Conservation (phyloP, 2,113 vertebrate species). For the Thinocorus orbignyianus region DNA sequence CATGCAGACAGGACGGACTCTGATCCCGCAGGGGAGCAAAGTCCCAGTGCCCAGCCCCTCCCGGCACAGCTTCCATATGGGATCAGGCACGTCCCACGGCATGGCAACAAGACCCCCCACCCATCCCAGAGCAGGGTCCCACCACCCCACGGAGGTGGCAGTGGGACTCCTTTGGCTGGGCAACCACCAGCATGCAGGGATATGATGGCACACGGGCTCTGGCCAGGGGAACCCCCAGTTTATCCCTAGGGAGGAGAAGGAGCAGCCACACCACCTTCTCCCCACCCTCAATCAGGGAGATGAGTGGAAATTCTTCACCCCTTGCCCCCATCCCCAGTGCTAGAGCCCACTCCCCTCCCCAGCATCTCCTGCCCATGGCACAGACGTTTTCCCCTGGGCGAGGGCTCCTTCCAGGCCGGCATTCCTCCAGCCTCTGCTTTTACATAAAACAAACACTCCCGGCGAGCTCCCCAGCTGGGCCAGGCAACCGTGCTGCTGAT, state of each 20-base stretch:
- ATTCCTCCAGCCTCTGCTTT: constrained; percentile 35
- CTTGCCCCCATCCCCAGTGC: neutral
- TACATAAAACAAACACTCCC: constrained; percentile 49
- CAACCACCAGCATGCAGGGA: too few species aligned
- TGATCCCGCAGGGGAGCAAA: neutral
- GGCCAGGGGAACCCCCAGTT: fast-evolving
- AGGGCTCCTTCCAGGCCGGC: neutral
- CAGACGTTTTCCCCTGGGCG: neutral
- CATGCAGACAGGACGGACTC: neutral
- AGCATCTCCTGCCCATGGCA: neutral
- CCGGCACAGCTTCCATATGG: fast-evolving
- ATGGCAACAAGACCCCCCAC: fast-evolving
- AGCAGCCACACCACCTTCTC: neutral
- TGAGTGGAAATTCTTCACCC: fast-evolving
- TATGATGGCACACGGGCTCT: fast-evolving
- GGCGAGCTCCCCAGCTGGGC: constrained; percentile 29
- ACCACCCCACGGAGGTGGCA: neutral
- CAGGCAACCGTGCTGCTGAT: constrained; percentile 53
- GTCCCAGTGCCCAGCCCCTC: neutral
- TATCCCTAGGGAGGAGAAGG: neutral
- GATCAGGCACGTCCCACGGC: neutral
- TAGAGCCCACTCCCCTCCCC: neutral
- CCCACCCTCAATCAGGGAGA: fast-evolving
- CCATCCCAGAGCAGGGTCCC: neutral
- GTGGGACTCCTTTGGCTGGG: neutral